Conservation (phyloP, 2,888 invertebrate species). For the Mythimna pallens region DNA sequence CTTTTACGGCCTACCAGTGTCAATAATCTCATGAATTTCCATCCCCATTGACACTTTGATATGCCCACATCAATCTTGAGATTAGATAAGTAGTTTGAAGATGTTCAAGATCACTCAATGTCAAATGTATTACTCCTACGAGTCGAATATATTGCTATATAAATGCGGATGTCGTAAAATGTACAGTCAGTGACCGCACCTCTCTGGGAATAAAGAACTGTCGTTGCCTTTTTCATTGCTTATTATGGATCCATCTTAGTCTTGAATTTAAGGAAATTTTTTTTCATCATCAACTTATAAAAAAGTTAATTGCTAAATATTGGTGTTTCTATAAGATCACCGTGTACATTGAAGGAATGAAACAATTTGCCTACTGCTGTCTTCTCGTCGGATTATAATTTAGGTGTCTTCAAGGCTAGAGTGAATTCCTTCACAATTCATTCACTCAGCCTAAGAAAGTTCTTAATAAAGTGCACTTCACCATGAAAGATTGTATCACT, state of each 20-base stretch:
- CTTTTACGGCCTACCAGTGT: slow-evolving; percentile 31
- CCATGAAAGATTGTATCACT: no score
- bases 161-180: slow-evolving; percentile 62
- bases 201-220: slow-evolving; percentile 32
- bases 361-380: no score
- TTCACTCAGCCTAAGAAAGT: no score
- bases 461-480: no score
- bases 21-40: slow-evolving; percentile 57
- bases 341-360: no score
- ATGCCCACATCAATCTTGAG: slow-evolving; percentile 42
- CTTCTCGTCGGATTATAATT: no score
- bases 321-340: no score
- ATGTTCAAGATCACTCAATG: slow-evolving; percentile 56
- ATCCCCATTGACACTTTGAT: slow-evolving; percentile 39
- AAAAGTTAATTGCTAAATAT: no score
- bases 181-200: slow-evolving; percentile 63
- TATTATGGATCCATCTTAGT: neutral
- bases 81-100: slow-evolving; percentile 54
- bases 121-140: slow-evolving; percentile 60
- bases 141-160: slow-evolving; percentile 49
- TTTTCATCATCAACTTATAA: no score
- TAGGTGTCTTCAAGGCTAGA: no score
- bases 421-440: no score
- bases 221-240: slow-evolving; percentile 20
- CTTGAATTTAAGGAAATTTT: neutral